A percentile compares a stretch with the other conserved stretches of the same genome.
These are phyloP conservation scores for Artemia sinica DNA, from an alignment of 2,888 invertebrate species.

Conservation along the genomic window DNA sequence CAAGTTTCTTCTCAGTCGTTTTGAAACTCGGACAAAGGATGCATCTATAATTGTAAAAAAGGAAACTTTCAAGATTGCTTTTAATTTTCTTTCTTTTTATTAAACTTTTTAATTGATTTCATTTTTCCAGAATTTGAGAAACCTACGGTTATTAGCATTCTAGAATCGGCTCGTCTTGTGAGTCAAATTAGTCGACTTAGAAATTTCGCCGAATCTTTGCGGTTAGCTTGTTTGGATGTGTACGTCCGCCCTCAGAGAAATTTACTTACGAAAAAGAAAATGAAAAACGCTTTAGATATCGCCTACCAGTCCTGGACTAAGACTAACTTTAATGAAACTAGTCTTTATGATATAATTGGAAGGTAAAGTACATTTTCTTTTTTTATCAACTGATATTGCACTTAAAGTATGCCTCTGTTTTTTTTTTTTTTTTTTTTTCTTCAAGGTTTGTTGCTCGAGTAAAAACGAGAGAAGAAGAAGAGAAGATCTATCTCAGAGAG, in stretches of 20 bases:
- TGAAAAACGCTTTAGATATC: neutral
- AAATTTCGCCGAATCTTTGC: slow-evolving; percentile 38
- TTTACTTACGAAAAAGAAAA: slow-evolving; percentile 23
- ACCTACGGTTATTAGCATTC: slow-evolving; percentile 44
- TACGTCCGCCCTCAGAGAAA: slow-evolving; percentile 43
- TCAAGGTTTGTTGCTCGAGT: too few relatives aligned
- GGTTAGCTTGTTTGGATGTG: slow-evolving; percentile 44
- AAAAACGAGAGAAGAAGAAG: too few relatives aligned
- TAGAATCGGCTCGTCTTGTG: slow-evolving; percentile 45
- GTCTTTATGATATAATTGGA: neutral
- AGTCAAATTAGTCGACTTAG: slow-evolving; percentile 47
- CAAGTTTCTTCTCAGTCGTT: too few relatives aligned
- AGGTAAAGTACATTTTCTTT: neutral
- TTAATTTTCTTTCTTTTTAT: slow-evolving; percentile 15
- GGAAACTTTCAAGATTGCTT: neutral
- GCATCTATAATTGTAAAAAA: too few relatives aligned
- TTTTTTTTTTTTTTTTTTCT: too few relatives aligned
- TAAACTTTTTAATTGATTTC: slow-evolving; percentile 15
- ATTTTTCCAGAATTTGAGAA: slow-evolving; percentile 39
- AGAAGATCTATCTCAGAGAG: too few relatives aligned
- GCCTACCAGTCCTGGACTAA: neutral
- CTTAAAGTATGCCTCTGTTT: too few relatives aligned
- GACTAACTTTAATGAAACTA: neutral
- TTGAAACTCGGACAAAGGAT: too few relatives aligned
- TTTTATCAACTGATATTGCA: too few relatives aligned